phyloP scores from a whole-genome alignment of 1,140 invertebrate genomes.

The Agrilus planipennis region DNA sequence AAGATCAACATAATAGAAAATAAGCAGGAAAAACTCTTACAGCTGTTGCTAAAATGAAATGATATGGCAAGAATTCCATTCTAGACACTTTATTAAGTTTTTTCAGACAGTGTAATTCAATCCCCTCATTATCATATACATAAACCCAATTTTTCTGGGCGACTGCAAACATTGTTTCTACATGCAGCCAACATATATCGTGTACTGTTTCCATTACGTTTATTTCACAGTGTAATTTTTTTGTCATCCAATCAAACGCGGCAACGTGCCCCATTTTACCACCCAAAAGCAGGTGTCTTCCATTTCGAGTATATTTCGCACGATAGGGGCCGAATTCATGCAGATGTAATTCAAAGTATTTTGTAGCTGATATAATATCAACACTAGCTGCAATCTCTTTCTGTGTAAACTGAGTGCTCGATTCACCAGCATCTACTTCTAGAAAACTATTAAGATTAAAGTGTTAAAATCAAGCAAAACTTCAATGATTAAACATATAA shows the following conservation, averaged over 20 bases:
- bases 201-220: conserved; percentile 95
- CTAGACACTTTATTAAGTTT: conserved; percentile 62
- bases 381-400: conserved; percentile 67
- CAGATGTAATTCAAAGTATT: conserved; percentile 79
- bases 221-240: conserved; percentile 88
- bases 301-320: conserved; percentile 82
- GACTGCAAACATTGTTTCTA: conserved; percentile 94
- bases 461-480: too few species aligned
- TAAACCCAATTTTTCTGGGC: conserved; percentile 96
- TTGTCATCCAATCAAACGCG: conserved; percentile 95
- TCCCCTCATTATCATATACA: conserved; percentile 94
- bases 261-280: conserved; percentile 89
- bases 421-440: conserved; percentile 66
- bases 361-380: conserved; percentile 82
- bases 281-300: conserved; percentile 78
- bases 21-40: conserved; percentile 44
- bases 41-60: conserved; percentile 83
- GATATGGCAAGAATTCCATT: conserved; percentile 94
- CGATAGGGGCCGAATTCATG: conserved; percentile 84
- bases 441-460: conserved; percentile 51
- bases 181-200: conserved; percentile 87
- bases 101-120: conserved; percentile 94
- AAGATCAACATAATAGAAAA: conserved; percentile 3
- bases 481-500: too few species aligned
- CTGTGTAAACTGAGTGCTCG: conserved; percentile 72